Conservation (phyloP, 2,888 invertebrate genomes). For the Belgica antarctica region DNA sequence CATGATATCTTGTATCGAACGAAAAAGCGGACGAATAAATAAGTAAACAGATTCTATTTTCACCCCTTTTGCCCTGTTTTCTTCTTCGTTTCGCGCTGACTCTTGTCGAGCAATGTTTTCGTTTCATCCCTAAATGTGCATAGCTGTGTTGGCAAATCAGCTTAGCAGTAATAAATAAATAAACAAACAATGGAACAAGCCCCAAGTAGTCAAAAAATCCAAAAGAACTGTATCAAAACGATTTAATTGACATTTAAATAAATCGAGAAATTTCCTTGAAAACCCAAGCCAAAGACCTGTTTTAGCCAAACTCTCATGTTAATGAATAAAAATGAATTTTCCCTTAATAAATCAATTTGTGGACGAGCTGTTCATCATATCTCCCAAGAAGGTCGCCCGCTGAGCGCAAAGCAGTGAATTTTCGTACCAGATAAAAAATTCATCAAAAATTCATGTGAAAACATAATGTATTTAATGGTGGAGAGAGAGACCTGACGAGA, state of each 20-base stretch:
- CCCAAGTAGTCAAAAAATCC: too few relatives aligned
- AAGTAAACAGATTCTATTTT: background rate
- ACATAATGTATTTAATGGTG: conserved; percentile 38
- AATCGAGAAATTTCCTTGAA: too few relatives aligned
- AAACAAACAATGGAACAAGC: too few relatives aligned
- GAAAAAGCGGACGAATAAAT: background rate
- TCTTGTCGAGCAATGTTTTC: conserved; percentile 5
- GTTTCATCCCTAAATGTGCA: conserved; percentile 37
- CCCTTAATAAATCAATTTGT: background rate
- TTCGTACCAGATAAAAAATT: conserved; percentile 17
- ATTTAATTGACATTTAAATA: too few relatives aligned
- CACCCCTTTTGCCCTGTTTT: conserved; percentile 7
- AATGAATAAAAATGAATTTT: conserved; percentile 32
- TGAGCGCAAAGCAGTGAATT: conserved; percentile 8
- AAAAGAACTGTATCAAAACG: too few relatives aligned
- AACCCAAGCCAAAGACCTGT: too few relatives aligned
- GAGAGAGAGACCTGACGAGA: too few relatives aligned
- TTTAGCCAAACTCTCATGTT: background rate
- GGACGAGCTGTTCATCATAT: conserved; percentile 5
- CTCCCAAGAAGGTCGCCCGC: background rate
- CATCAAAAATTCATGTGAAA: conserved; percentile 34
- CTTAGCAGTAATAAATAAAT: too few relatives aligned
- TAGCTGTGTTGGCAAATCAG: too few relatives aligned
- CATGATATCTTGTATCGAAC: conserved; percentile 24
- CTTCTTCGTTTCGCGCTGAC: background rate